phyloP scores from a whole-genome alignment of 2,113 vertebrate genomes.

The Lepisosteus osseus region DNA sequence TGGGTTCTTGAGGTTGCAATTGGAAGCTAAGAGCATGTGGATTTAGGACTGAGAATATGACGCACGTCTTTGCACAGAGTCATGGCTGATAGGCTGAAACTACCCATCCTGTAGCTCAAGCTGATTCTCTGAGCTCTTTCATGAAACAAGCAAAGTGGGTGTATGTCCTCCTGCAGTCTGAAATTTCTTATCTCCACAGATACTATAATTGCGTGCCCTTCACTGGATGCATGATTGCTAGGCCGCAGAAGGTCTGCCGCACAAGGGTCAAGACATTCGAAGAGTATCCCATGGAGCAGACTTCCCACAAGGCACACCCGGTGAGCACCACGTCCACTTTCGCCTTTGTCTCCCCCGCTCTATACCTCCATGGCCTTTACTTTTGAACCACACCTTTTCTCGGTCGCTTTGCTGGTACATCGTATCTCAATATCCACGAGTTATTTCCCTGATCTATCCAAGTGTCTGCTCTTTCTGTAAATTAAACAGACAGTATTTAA shows the following conservation, averaged over 20 bases:
- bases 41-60: no score
- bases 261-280: slow-evolving; percentile 91
- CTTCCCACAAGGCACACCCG: slow-evolving; percentile 75
- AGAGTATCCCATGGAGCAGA: slow-evolving; percentile 82
- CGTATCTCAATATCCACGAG: background rate
- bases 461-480: background rate
- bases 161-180: no score
- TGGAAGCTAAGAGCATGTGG: no score
- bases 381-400: background rate
- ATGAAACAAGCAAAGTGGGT: no score
- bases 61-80: no score
- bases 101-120: no score
- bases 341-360: background rate
- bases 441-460: slow-evolving; percentile 22
- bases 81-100: no score
- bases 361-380: slow-evolving; percentile 8
- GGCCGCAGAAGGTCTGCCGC: slow-evolving; percentile 72
- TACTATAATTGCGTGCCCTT: slow-evolving; percentile 96
- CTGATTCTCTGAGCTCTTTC: no score
- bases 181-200: slow-evolving; percentile 51
- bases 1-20: no score
- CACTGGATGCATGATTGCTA: slow-evolving; percentile 77
- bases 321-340: slow-evolving; percentile 56
- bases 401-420: no score
- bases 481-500: background rate